These are phyloP conservation scores for Speoplatyrhinus poulsoni DNA, from an alignment of 2,113 vertebrate genomes.

Conservation along the genomic window DNA sequence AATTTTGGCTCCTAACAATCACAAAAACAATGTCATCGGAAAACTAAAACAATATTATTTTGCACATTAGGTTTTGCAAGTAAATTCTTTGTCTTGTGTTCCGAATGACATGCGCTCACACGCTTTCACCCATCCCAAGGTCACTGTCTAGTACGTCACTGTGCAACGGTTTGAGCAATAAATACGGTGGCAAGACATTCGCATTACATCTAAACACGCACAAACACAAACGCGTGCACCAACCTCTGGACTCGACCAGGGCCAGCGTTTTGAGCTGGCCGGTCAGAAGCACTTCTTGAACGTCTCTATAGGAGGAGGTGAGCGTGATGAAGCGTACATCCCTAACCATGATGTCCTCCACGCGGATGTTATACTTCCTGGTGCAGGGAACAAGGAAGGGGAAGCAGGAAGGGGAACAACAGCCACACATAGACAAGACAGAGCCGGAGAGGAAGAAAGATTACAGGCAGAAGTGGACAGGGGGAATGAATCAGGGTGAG, in stretches of 20 bases:
- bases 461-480: background rate
- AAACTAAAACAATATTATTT: too few species aligned
- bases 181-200: background rate
- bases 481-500: background rate
- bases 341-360: conserved; percentile 98
- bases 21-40: too few species aligned
- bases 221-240: background rate
- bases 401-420: too few species aligned
- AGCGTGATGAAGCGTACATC: conserved; percentile 90
- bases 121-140: too few species aligned
- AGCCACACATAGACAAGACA: too few species aligned
- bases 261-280: conserved; percentile 91
- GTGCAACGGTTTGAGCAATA: background rate
- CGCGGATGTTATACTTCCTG: conserved; percentile 94
- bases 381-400: background rate
- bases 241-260: conserved; percentile 77
- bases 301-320: conserved; percentile 88
- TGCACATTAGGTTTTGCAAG: too few species aligned
- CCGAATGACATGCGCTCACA: too few species aligned
- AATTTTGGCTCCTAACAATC: too few species aligned
- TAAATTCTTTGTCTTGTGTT: too few species aligned
- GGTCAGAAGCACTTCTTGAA: conserved; percentile 85
- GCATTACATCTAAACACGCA: background rate
- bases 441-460: background rate
- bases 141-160: too few species aligned